Conservation (phyloP, 2,797 vertebrate genomes). For the Eulemur mongoz region DNA sequence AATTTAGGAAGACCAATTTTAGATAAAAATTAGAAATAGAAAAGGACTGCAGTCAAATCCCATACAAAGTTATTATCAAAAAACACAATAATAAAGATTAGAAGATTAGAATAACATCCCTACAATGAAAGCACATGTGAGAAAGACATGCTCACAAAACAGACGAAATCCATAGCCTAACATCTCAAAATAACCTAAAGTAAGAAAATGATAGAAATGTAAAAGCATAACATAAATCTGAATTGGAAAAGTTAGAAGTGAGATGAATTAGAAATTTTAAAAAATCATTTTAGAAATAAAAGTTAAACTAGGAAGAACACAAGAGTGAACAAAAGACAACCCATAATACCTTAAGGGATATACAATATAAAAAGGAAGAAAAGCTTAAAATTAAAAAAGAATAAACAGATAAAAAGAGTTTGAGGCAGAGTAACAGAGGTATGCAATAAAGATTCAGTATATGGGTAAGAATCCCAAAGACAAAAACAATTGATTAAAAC, state of each 20-base stretch:
- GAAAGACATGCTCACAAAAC: background rate
- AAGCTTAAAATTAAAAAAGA: background rate
- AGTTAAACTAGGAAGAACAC: background rate
- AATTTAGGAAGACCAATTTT: background rate
- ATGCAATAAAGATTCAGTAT: background rate
- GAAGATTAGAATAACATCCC: background rate
- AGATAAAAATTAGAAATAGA: background rate
- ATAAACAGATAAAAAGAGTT: background rate
- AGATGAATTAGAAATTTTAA: background rate
- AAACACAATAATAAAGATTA: background rate
- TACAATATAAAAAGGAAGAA: background rate
- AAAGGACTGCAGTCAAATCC: background rate
- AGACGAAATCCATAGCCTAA: background rate
- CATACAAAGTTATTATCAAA: background rate
- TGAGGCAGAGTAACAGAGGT: background rate
- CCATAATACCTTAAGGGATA: background rate
- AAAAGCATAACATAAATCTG: background rate
- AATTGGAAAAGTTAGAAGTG: background rate
- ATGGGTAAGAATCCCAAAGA: background rate
- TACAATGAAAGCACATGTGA: background rate
- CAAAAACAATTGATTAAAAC: background rate
- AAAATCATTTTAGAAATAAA: constrained; percentile 3
- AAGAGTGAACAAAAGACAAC: background rate
- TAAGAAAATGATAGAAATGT: background rate
- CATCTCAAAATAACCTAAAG: background rate